A percentile compares a stretch with the other conserved stretches of the same genome.
Evolutionary conservation across 2,888 invertebrate species (phyloP).

Genomic region (Tribolium freemani): DNA sequence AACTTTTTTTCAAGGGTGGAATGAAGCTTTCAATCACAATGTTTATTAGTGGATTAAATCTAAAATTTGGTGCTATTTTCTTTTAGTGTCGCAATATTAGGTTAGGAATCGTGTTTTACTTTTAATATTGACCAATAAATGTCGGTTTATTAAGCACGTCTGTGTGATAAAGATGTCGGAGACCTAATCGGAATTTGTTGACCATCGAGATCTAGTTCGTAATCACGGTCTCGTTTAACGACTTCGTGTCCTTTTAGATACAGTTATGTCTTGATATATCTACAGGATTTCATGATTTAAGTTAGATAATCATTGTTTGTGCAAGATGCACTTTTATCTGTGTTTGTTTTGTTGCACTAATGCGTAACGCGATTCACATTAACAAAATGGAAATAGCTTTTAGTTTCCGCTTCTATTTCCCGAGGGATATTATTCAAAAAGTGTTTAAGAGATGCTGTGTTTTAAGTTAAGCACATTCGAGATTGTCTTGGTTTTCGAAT

Average conservation of each 20-base stretch:
- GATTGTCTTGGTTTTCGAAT: not conserved
- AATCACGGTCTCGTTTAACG: conserved; percentile 14
- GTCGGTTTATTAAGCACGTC: conserved; percentile 15
- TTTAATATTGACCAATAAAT: conserved; percentile 9
- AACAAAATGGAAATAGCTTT: not conserved
- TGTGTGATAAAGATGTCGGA: not conserved
- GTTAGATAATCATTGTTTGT: not conserved
- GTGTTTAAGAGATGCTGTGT: conserved; percentile 4
- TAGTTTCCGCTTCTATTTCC: not conserved
- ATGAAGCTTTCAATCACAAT: not conserved
- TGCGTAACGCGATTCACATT: not conserved
- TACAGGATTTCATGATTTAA: not conserved
- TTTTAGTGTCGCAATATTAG: not conserved
- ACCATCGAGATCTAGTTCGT: conserved; percentile 1
- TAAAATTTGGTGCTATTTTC: not conserved
- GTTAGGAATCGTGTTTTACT: not conserved
- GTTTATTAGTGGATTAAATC: not conserved
- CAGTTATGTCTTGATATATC: not conserved
- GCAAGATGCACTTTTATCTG: not conserved
- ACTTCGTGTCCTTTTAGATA: not conserved
- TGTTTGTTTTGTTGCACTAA: not conserved
- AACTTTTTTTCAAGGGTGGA: not conserved
- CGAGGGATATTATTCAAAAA: conserved; percentile 4
- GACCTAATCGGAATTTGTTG: conserved; percentile 16
- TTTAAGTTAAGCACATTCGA: not conserved